Conservation (phyloP, 2,797 vertebrate species). For the Neosilurus mollespiculum region DNA sequence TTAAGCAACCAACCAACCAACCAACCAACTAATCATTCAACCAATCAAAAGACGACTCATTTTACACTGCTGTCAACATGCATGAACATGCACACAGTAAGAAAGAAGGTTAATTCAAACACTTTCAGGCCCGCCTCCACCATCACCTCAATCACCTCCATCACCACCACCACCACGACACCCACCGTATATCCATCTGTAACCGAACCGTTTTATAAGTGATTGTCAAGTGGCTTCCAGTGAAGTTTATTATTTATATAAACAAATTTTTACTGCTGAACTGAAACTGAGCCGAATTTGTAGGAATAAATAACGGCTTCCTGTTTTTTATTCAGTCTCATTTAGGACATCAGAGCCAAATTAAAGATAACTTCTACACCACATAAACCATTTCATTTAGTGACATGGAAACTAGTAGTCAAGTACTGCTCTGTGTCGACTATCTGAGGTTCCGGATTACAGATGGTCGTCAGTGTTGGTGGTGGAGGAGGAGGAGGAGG, state of each 20-base stretch:
- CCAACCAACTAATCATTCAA: too few species aligned
- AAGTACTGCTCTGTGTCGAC: not conserved
- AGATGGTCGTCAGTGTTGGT: not conserved
- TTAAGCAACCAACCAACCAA: too few species aligned
- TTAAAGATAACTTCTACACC: not conserved
- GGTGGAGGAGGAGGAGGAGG: not conserved
- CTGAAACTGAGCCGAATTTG: not conserved
- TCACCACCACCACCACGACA: too few species aligned
- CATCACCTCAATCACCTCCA: too few species aligned
- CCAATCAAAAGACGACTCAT: too few species aligned
- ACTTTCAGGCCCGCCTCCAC: constrained; percentile 55
- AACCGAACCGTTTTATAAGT: not conserved
- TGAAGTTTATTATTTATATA: not conserved
- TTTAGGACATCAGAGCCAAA: not conserved
- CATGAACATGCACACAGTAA: constrained; percentile 68
- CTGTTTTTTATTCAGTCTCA: not conserved
- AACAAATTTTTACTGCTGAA: not conserved
- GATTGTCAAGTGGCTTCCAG: too few species aligned
- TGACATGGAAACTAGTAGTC: not conserved
- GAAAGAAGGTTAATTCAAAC: constrained; percentile 56
- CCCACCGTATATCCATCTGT: not conserved
- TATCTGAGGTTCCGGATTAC: not conserved
- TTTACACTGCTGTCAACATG: constrained; percentile 58
- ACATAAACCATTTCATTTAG: not conserved
- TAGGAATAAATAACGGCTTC: not conserved